These are phyloP conservation scores for Crotalus adamanteus DNA, from an alignment of 2,797 vertebrate species.

Conservation along the genomic window DNA sequence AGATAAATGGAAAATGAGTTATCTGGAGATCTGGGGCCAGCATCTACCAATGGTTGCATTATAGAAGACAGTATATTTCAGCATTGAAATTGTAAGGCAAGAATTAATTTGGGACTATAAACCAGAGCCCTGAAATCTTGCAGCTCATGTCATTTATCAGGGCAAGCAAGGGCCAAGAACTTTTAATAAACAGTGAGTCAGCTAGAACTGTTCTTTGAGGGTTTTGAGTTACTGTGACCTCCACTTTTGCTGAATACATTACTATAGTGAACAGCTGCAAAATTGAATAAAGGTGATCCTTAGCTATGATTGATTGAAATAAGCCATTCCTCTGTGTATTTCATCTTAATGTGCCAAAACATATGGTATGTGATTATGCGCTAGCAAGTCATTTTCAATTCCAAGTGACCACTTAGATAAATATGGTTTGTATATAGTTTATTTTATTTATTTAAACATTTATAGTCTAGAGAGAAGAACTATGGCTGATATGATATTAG, in stretches of 20 bases:
- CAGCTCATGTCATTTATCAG: not conserved
- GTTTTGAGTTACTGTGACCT: conserved; percentile 23
- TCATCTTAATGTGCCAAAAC: not conserved
- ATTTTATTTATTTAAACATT: not conserved
- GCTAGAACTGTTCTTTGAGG: not conserved
- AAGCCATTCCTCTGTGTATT: not conserved
- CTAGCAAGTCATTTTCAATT: not conserved
- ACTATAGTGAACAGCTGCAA: not conserved
- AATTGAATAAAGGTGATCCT: not conserved
- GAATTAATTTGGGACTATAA: not conserved
- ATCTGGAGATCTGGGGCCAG: not conserved
- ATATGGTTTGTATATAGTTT: not conserved
- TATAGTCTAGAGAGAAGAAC: not conserved
- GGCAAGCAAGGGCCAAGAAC: not conserved
- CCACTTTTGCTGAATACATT: conserved; percentile 1
- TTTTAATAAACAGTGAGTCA: not conserved
- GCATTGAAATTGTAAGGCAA: not conserved
- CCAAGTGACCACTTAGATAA: not conserved
- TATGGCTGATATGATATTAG: not conserved
- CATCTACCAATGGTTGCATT: not conserved
- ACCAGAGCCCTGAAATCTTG: not conserved
- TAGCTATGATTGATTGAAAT: not conserved
- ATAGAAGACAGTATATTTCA: not conserved
- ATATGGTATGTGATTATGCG: not conserved
- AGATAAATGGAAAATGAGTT: not conserved